Conservation (phyloP, 2,113 vertebrate genomes). For the Crocuta crocuta region DNA sequence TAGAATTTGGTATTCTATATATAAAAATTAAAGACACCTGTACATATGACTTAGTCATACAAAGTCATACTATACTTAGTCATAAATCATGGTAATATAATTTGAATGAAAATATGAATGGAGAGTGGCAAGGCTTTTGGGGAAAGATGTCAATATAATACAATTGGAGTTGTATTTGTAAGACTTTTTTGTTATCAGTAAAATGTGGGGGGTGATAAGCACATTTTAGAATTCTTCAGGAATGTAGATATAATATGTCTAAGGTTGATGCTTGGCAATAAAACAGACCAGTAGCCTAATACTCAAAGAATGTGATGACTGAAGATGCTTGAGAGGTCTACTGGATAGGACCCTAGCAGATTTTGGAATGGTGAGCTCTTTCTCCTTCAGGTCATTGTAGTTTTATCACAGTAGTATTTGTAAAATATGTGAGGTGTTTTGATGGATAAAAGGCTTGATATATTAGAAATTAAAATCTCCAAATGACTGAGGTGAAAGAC, state of each 20-base stretch:
- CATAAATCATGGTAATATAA: neutral
- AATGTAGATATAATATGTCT: neutral
- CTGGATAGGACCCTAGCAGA: neutral
- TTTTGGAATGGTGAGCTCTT: neutral
- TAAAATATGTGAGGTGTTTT: neutral
- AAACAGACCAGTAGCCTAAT: neutral
- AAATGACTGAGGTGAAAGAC: neutral
- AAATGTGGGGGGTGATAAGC: neutral
- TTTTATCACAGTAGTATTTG: neutral
- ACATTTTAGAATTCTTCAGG: neutral
- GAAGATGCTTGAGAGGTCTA: neutral
- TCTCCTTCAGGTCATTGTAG: neutral
- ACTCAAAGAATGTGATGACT: neutral
- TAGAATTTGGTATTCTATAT: neutral
- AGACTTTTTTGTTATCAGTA: neutral
- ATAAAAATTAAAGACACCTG: neutral
- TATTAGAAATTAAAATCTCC: neutral
- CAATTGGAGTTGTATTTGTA: neutral
- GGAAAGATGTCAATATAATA: neutral
- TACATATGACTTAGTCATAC: neutral
- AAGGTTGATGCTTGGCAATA: neutral
- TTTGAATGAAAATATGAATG: neutral
- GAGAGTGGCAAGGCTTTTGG: neutral
- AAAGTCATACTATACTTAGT: neutral
- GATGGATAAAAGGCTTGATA: neutral